phyloP scores from a whole-genome alignment of 2,113 vertebrate genomes.

The Siphamia tubifer region DNA sequence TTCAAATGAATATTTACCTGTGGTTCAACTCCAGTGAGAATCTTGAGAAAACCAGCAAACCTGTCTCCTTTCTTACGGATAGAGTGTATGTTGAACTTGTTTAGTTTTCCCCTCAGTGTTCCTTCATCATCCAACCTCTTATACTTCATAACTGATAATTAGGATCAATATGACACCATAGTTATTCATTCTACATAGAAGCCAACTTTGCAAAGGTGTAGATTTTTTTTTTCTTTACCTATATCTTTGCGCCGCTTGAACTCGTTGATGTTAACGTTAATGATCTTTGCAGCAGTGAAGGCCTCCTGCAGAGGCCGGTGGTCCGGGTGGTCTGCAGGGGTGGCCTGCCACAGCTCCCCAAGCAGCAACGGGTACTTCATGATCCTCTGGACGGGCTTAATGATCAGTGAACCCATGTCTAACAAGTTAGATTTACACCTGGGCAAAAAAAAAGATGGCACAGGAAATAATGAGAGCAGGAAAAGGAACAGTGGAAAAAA shows the following conservation, averaged over 20 bases:
- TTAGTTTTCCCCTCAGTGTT: conserved; percentile 89
- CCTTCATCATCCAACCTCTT: conserved; percentile 92
- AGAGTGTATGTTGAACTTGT: conserved; percentile 94
- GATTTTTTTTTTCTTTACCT: conserved; percentile 77
- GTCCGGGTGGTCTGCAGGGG: conserved; percentile 90
- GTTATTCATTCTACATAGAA: too few relatives aligned
- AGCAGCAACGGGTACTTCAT: conserved; percentile 96
- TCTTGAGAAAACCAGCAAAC: conserved; percentile 92
- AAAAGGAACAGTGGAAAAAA: not conserved
- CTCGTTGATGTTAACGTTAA: conserved; percentile 95
- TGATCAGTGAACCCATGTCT: conserved; percentile 95
- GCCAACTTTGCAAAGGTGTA: too few relatives aligned
- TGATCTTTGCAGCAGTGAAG: conserved; percentile 82
- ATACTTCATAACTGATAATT: conserved; percentile 91
- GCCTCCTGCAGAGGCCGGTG: conserved; percentile 82
- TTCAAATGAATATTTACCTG: conserved; percentile 80
- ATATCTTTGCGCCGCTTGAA: conserved; percentile 94
- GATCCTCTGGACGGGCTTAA: conserved; percentile 95
- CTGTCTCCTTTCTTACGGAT: conserved; percentile 97
- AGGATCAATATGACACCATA: not conserved
- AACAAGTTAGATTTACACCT: conserved; percentile 91
- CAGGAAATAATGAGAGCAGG: not conserved
- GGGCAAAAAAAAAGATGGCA: not conserved
- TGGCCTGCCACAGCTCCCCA: conserved; percentile 88
- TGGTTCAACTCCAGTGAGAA: conserved; percentile 90